Conservation (phyloP, 2,797 vertebrate genomes). For the Fratercula arctica region DNA sequence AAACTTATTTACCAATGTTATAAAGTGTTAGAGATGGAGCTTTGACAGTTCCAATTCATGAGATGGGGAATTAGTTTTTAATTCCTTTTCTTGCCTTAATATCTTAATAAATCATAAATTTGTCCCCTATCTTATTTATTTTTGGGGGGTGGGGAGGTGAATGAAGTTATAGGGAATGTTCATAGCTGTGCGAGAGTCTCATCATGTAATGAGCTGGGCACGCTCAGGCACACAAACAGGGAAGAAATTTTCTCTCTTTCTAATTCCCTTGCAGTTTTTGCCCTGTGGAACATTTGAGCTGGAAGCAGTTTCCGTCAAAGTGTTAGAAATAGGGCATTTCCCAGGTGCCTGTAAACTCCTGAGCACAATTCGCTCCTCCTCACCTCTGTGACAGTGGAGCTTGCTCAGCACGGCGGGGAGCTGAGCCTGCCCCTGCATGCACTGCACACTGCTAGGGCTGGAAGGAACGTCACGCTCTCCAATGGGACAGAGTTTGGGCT, state of each 20-base stretch:
- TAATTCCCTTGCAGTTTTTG: neutral
- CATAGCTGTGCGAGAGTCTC: neutral
- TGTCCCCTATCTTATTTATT: neutral
- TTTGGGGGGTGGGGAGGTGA: neutral
- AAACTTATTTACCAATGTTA: neutral
- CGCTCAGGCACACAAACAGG: neutral
- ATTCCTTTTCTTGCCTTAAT: constrained; percentile 7
- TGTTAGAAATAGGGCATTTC: neutral
- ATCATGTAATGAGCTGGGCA: neutral
- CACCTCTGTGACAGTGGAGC: neutral
- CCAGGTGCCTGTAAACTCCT: neutral
- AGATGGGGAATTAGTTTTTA: constrained; percentile 13
- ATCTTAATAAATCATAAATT: constrained; percentile 27
- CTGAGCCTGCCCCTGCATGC: neutral
- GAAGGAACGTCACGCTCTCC: neutral
- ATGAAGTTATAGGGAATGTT: neutral
- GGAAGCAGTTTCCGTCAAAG: neutral
- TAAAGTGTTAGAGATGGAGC: neutral
- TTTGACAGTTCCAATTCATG: constrained; percentile 25
- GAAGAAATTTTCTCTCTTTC: neutral
- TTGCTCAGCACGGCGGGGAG: neutral
- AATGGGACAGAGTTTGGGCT: neutral
- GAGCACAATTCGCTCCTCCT: neutral
- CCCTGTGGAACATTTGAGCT: neutral
- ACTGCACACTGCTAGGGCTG: neutral